Conservation (phyloP, 1,140 invertebrate species). For the Argopecten irradians region DNA sequence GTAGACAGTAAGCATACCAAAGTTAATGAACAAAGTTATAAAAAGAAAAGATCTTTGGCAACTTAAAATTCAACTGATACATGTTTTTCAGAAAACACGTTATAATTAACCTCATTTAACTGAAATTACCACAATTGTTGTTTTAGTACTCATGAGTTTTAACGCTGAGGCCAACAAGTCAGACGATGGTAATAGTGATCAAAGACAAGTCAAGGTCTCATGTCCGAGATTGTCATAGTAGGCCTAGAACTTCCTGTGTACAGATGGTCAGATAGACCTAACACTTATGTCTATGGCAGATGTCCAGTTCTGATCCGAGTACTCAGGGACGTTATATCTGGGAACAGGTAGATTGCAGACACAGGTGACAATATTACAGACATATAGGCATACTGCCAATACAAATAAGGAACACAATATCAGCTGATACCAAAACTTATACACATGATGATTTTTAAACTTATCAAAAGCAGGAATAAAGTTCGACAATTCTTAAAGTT, state of each 20-base stretch:
- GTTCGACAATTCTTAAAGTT: no score
- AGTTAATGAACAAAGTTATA: no score
- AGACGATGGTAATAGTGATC: no score
- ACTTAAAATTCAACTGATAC: no score
- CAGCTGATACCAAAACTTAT: no score
- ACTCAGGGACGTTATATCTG: neutral
- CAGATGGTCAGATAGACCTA: neutral
- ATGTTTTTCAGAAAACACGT: no score
- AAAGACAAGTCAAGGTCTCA: neutral
- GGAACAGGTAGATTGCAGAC: neutral
- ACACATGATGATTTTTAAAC: no score
- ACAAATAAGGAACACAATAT: neutral
- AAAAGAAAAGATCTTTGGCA: no score
- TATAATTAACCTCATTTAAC: neutral
- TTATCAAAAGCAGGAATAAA: no score
- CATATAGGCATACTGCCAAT: neutral
- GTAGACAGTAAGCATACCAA: no score
- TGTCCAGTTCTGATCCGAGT: no score
- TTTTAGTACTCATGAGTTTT: no score
- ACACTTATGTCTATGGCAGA: constrained; percentile 1
- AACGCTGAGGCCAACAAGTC: neutral
- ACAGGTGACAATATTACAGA: neutral
- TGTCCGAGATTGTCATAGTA: neutral
- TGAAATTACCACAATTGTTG: neutral
- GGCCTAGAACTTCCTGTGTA: neutral